A percentile compares a stretch with the other conserved stretches of the same genome.
Evolutionary conservation across 2,888 invertebrate species (phyloP).

Genomic region (Embidobia sp.): DNA sequence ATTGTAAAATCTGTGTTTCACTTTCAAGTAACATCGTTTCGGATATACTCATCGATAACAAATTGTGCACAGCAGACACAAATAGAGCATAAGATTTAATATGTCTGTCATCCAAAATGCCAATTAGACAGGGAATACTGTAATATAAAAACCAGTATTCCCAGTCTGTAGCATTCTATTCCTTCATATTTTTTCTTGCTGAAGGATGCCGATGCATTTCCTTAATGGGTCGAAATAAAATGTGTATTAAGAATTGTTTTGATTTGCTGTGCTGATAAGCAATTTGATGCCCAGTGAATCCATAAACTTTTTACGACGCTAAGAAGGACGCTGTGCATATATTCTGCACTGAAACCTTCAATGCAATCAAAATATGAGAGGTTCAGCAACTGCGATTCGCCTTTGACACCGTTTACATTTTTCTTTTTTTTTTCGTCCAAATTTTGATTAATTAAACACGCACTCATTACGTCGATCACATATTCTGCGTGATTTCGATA

Average conservation of each 20-base stretch:
- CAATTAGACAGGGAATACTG: slow-evolving; percentile 48
- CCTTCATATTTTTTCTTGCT: slow-evolving; percentile 11
- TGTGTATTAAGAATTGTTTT: slow-evolving; percentile 4
- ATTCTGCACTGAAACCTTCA: slow-evolving; percentile 41
- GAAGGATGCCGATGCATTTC: slow-evolving; percentile 47
- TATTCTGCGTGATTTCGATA: slow-evolving; percentile 24
- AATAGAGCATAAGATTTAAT: slow-evolving; percentile 23
- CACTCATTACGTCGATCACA: slow-evolving; percentile 16
- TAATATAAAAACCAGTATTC: slow-evolving; percentile 57
- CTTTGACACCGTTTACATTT: slow-evolving; percentile 45
- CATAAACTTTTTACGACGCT: slow-evolving; percentile 34
- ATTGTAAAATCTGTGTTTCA: too few relatives aligned
- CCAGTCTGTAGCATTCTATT: slow-evolving; percentile 57
- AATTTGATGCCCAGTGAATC: slow-evolving; percentile 21
- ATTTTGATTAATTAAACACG: not conserved
- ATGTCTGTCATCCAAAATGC: slow-evolving; percentile 10
- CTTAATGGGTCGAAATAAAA: slow-evolving; percentile 16
- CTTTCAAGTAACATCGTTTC: too few relatives aligned
- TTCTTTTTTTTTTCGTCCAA: slow-evolving; percentile 2
- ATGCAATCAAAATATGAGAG: slow-evolving; percentile 46
- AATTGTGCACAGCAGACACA: slow-evolving; percentile 33
- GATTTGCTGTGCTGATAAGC: slow-evolving; percentile 10
- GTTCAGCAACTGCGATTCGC: slow-evolving; percentile 3
- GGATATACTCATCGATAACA: slow-evolving; percentile 44
- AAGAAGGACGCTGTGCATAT: slow-evolving; percentile 49